Percentiles rank a stretch among this genome's conserved stretches.
Evolutionary conservation across 2,888 invertebrate species (phyloP).

Genomic region (Calliopum simillimum): DNA sequence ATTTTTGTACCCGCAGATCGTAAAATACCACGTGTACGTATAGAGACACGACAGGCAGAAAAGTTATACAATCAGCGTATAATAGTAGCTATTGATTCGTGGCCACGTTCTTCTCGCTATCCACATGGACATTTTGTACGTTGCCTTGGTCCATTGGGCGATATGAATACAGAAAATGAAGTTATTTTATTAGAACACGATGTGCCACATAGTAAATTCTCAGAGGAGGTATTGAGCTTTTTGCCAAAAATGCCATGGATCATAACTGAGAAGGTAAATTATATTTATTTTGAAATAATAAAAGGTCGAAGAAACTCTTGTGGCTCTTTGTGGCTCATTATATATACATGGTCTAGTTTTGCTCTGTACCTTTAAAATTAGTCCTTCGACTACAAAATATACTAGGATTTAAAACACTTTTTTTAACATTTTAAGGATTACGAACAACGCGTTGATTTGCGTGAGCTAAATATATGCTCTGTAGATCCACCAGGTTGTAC

Average conservation of each 20-base stretch:
- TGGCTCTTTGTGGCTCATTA: not conserved
- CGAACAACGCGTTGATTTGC: slow-evolving; percentile 83
- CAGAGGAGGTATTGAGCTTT: slow-evolving; percentile 91
- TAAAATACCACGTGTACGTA: slow-evolving; percentile 92
- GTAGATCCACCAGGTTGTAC: slow-evolving; percentile 99
- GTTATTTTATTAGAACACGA: slow-evolving; percentile 96
- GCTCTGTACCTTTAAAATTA: not conserved
- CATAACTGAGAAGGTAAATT: slow-evolving; percentile 81
- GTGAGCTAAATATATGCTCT: slow-evolving; percentile 88
- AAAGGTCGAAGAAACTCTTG: not conserved
- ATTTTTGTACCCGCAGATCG: slow-evolving; percentile 95
- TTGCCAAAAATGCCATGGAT: slow-evolving; percentile 91
- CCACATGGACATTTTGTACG: slow-evolving; percentile 97
- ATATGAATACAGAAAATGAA: slow-evolving; percentile 96
- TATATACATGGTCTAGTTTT: not conserved
- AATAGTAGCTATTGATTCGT: slow-evolving; percentile 95
- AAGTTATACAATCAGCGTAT: slow-evolving; percentile 85
- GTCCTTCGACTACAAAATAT: not conserved
- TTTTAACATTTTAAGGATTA: slow-evolving; percentile 72
- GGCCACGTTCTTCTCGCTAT: slow-evolving; percentile 94
- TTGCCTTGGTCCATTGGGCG: slow-evolving; percentile 90
- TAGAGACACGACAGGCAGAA: slow-evolving; percentile 93
- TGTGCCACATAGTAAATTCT: slow-evolving; percentile 95
- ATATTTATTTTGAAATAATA: too few relatives aligned
- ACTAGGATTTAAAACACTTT: too few relatives aligned